phyloP scores from a whole-genome alignment of 2,113 vertebrate species.

The Cephalopterus ornatus region DNA sequence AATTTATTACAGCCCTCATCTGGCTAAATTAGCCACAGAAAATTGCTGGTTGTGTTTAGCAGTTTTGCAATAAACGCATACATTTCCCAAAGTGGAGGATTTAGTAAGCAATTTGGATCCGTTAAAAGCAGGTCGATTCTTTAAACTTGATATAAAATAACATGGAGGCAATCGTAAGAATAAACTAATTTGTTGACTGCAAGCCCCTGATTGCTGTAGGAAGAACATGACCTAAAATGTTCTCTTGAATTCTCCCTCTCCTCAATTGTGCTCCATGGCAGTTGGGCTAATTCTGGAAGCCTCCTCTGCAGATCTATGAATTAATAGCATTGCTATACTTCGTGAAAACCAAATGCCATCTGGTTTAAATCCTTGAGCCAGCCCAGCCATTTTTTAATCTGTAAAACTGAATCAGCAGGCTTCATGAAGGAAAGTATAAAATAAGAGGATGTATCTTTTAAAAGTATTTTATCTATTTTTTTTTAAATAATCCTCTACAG shows the following conservation, averaged over 20 bases:
- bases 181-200: slow-evolving; percentile 52
- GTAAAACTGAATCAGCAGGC: slow-evolving; percentile 40
- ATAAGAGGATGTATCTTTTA: neutral
- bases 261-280: neutral
- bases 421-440: slow-evolving; percentile 27
- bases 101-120: slow-evolving; percentile 40
- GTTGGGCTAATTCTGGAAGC: neutral
- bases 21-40: slow-evolving; percentile 67
- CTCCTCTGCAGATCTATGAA: slow-evolving; percentile 9
- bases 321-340: slow-evolving; percentile 53
- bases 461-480: neutral
- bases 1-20: slow-evolving; percentile 68
- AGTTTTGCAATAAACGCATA: slow-evolving; percentile 51
- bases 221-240: slow-evolving; percentile 20
- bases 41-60: slow-evolving; percentile 67
- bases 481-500: neutral
- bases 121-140: slow-evolving; percentile 20
- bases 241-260: neutral
- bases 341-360: slow-evolving; percentile 56
- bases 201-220: slow-evolving; percentile 14
- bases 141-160: slow-evolving; percentile 48
- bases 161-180: slow-evolving; percentile 11
- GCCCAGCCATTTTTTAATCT: neutral
- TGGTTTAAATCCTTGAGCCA: slow-evolving; percentile 63
- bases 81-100: slow-evolving; percentile 16